Percentiles rank a stretch among this genome's conserved stretches.
Evolutionary conservation across 2,888 invertebrate species (phyloP).

Genomic region (Cantharis nigra): DNA sequence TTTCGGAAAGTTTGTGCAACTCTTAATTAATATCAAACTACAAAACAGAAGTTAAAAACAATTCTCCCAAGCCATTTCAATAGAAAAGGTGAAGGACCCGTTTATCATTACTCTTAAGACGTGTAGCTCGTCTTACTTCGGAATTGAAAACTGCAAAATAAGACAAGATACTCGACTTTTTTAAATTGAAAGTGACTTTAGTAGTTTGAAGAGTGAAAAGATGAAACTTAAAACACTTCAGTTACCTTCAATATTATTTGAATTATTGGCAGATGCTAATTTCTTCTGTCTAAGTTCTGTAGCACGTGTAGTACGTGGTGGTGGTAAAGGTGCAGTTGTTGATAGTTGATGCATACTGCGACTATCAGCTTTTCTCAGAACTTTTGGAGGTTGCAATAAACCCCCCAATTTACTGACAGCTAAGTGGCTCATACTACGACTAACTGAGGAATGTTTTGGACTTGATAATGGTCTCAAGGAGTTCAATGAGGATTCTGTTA

Average conservation of each 20-base stretch:
- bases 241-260: constrained; percentile 50
- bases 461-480: constrained; percentile 48
- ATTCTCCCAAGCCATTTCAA: neutral
- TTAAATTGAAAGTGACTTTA: neutral
- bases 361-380: constrained; percentile 53
- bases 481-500: constrained; percentile 46
- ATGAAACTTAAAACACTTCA: neutral
- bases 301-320: constrained; percentile 54
- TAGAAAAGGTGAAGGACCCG: neutral
- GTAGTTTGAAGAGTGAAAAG: neutral
- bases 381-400: constrained; percentile 52
- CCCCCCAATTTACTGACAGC: constrained; percentile 58
- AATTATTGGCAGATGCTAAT: constrained; percentile 47
- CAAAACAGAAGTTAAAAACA: neutral
- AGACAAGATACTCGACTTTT: neutral
- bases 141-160: neutral
- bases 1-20: neutral
- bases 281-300: constrained; percentile 55
- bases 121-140: neutral
- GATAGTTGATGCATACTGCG: constrained; percentile 55
- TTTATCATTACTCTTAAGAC: neutral
- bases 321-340: constrained; percentile 46
- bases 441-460: constrained; percentile 48
- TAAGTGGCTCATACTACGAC: constrained; percentile 69
- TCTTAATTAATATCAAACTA: neutral